These are phyloP conservation scores for Typhlomys cinereus DNA, from an alignment of 2,113 vertebrate genomes.

Conservation along the genomic window DNA sequence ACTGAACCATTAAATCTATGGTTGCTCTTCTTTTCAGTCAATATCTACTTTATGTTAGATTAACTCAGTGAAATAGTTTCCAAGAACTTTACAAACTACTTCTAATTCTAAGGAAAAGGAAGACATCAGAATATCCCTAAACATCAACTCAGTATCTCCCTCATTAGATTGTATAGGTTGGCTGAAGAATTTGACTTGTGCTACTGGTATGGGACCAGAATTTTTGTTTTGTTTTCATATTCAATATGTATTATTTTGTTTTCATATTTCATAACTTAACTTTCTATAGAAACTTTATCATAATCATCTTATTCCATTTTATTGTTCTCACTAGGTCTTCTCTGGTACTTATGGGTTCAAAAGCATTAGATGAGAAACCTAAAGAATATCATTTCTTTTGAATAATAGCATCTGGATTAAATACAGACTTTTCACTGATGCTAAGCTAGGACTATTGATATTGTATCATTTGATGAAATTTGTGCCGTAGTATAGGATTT, in stretches of 20 bases:
- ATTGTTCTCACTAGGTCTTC: background rate
- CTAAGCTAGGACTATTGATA: background rate
- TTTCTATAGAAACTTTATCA: background rate
- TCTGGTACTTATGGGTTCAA: background rate
- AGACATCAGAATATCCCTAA: background rate
- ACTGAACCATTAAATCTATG: constrained; percentile 12
- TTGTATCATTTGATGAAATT: background rate
- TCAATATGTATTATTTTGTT: background rate
- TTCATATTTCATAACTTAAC: background rate
- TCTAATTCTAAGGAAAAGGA: background rate
- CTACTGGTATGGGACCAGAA: background rate
- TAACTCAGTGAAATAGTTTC: background rate
- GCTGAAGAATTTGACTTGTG: background rate
- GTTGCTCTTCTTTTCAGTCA: background rate
- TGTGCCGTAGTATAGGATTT: background rate
- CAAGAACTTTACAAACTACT: background rate
- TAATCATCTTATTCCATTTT: background rate
- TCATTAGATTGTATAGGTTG: background rate
- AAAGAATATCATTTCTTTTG: background rate
- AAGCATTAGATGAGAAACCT: background rate
- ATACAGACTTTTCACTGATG: background rate
- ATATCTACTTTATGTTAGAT: constrained; percentile 25
- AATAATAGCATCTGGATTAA: background rate
- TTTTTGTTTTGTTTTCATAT: background rate
- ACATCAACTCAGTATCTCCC: background rate